Base-by-base conservation (phyloP, 2,888 invertebrate genomes). In the Mythimna albipuncta region DNA sequence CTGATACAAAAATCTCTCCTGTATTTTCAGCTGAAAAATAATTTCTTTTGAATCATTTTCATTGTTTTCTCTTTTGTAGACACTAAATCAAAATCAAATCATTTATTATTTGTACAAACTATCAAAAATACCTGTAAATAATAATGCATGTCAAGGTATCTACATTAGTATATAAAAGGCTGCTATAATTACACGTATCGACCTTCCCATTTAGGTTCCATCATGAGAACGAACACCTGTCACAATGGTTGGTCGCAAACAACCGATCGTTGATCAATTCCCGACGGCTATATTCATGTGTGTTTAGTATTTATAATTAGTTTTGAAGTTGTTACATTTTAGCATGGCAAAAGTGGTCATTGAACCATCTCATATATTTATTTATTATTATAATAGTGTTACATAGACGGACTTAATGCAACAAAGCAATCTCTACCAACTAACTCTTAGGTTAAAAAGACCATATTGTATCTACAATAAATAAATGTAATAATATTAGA, bases 191-290 rank as follows among this genome's bases (percentile, higher is more conserved):
- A 21, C 16, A 41, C 54, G 13, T 59, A 41, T 61, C 11, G 61
- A 62, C 58, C 61, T 26, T 35, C 32, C 63, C 58, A 71, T 57
- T 68, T 41, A 69, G 13, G 35, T 74, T 59, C 38, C 9, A n/a
- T 10, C 58, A 47, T 77, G 84, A 35, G 82, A 82, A 72, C 6
- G 6, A 32, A 50, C 82, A 82, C 32, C 63, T 84, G 81, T 10
- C 16, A 5, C 41, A 47, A 57, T 72, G 81, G 81, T 81, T 70
- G 66, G 44, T 44, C 16, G 38, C 38, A n/a, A 59, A 50, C 38
- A 35, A n/a, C 21, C 21, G 41, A 67, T 61, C 64, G 57, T 11
- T 50, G 19, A 62, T 70, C 55, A 52, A 66, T 67, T 55, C 9
- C 38, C 7, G 58, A 38, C 64, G 66, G 52, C 66, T 57, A 41